Percentiles rank a stretch among this genome's conserved stretches.
phyloP scores from a whole-genome alignment of 2,797 vertebrate species.

The Melanotaenia parkinsoni region DNA sequence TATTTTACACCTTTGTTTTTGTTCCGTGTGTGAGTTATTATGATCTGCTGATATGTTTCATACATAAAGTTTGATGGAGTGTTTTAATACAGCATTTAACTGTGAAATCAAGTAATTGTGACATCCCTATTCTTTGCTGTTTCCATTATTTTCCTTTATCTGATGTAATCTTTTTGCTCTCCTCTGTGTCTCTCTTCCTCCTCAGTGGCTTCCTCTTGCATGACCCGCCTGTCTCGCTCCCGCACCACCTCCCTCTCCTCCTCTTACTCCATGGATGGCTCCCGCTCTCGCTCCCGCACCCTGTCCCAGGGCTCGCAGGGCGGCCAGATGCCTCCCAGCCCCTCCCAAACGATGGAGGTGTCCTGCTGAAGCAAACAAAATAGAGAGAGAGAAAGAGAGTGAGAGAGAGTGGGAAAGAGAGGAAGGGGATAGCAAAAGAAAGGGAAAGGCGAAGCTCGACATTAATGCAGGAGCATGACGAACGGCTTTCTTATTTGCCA shows the following conservation, averaged over 20 bases:
- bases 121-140: neutral
- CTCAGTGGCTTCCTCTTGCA: slow-evolving; percentile 93
- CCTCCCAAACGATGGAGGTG: slow-evolving; percentile 92
- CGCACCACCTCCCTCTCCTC: slow-evolving; percentile 94
- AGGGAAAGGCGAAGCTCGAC: slow-evolving; percentile 33
- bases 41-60: too few relatives aligned
- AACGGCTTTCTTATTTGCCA: slow-evolving; percentile 72
- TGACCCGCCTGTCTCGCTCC: slow-evolving; percentile 93
- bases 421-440: slow-evolving; percentile 1
- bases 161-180: neutral
- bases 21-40: too few relatives aligned
- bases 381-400: slow-evolving; percentile 11
- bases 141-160: neutral
- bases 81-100: too few relatives aligned
- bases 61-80: too few relatives aligned
- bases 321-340: slow-evolving; percentile 85
- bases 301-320: slow-evolving; percentile 92
- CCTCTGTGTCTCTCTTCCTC: slow-evolving; percentile 6
- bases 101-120: too few relatives aligned
- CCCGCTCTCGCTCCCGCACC: slow-evolving; percentile 90
- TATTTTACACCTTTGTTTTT: too few relatives aligned
- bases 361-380: slow-evolving; percentile 84
- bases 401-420: slow-evolving; percentile 16
- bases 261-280: slow-evolving; percentile 89
- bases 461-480: slow-evolving; percentile 54